A percentile compares a stretch with the other conserved stretches of the same genome.
Evolutionary conservation across 2,113 vertebrate genomes (phyloP).

Genomic region (Amblyopsis rosae): DNA sequence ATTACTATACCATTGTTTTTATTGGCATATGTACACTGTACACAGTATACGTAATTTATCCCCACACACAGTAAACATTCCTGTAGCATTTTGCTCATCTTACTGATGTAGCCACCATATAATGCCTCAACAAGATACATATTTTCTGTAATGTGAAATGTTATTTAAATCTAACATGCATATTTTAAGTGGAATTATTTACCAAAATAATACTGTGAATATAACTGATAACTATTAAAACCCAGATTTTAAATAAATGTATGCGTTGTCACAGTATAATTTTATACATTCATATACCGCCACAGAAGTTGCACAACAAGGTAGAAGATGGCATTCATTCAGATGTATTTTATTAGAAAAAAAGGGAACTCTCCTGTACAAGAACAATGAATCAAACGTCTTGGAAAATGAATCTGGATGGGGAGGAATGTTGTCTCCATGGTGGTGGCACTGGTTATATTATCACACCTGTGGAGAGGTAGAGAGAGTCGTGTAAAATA

Average conservation of each 20-base stretch:
- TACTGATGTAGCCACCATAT: not conserved
- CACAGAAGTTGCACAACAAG: not conserved
- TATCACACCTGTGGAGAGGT: conserved; percentile 40
- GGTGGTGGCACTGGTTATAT: conserved; percentile 23
- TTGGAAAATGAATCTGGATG: conserved; percentile 12
- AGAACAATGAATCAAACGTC: conserved; percentile 34
- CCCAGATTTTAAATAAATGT: conserved; percentile 9
- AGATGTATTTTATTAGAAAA: conserved; percentile 62
- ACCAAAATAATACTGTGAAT: conserved; percentile 10
- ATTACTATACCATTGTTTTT: conserved; percentile 13
- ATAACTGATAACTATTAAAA: not conserved
- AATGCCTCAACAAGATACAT: not conserved
- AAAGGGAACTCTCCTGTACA: conserved; percentile 42
- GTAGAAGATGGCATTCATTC: conserved; percentile 17
- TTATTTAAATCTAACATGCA: not conserved
- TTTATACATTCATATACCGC: not conserved
- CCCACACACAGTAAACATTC: not conserved
- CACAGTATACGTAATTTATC: not conserved
- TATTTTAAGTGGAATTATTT: not conserved
- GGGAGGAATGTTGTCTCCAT: conserved; percentile 46
- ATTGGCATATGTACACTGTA: too few relatives aligned
- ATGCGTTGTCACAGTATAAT: not conserved
- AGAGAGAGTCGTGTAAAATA: not conserved
- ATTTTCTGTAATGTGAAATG: not conserved
- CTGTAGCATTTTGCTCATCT: not conserved